phyloP scores from a whole-genome alignment of 2,113 vertebrate species.

The Sander vitreus region DNA sequence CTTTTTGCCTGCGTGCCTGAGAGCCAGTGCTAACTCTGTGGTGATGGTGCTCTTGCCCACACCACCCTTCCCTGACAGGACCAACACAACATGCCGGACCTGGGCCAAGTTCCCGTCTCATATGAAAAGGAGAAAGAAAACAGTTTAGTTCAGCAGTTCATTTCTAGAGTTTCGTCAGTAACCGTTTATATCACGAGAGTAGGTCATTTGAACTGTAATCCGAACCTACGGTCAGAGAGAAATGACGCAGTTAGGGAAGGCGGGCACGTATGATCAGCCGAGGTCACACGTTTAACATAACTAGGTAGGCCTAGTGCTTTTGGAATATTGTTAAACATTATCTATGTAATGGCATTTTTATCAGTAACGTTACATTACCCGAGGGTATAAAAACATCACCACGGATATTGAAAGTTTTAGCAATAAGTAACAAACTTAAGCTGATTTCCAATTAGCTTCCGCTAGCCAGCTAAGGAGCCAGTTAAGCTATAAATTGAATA shows the following conservation, averaged over 20 bases:
- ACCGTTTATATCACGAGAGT: not conserved
- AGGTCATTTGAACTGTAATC: not conserved
- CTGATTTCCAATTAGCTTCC: constrained; percentile 6
- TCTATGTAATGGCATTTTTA: not conserved
- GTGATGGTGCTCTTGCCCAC: constrained; percentile 97
- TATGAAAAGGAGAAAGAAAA: constrained; percentile 27
- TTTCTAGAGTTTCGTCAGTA: not conserved
- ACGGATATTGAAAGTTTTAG: not conserved
- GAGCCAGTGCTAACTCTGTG: constrained; percentile 89
- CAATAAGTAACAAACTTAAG: not conserved
- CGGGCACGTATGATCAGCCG: not conserved
- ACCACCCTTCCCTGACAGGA: constrained; percentile 96
- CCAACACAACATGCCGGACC: constrained; percentile 88
- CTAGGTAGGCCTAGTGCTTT: not conserved
- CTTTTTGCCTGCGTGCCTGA: constrained; percentile 89
- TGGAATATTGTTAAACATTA: not conserved
- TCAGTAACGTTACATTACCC: not conserved
- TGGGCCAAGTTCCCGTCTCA: constrained; percentile 82
- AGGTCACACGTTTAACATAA: constrained; percentile 24
- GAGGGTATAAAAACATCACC: not conserved
- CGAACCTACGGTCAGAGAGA: not conserved
- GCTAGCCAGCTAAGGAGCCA: constrained; percentile 14
- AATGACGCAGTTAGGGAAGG: not conserved
- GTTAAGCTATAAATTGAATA: not conserved
- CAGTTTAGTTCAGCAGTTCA: not conserved